Conservation (phyloP, 2,113 vertebrate species). For the Istiophorus platypterus region DNA sequence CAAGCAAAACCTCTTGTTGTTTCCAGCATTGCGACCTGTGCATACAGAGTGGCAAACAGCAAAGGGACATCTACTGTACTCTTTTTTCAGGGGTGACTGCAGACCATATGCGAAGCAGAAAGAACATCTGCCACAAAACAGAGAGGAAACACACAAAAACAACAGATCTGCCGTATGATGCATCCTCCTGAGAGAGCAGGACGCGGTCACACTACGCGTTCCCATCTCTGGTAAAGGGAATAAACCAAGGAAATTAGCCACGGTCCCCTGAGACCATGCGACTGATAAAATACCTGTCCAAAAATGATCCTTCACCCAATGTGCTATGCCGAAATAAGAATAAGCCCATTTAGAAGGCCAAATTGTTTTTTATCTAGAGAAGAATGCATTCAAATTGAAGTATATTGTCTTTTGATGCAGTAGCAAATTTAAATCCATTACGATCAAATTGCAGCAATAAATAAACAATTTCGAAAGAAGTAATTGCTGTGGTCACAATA, state of each 20-base stretch:
- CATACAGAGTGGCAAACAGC: neutral
- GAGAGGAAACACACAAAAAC: slow-evolving; percentile 15
- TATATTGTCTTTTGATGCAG: slow-evolving; percentile 28
- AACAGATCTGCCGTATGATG: slow-evolving; percentile 34
- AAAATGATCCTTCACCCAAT: slow-evolving; percentile 23
- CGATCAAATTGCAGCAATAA: neutral
- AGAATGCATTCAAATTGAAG: slow-evolving; percentile 51
- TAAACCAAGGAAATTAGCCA: slow-evolving; percentile 58
- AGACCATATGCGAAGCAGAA: slow-evolving; percentile 41
- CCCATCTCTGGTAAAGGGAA: slow-evolving; percentile 53
- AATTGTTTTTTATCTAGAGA: slow-evolving; percentile 46
- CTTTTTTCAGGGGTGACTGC: slow-evolving; percentile 40
- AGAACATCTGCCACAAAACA: slow-evolving; percentile 57
- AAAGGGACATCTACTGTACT: slow-evolving; percentile 24
- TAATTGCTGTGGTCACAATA: slow-evolving; percentile 16
- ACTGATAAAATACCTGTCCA: slow-evolving; percentile 40
- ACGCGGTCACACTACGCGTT: slow-evolving; percentile 23
- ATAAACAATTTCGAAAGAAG: slow-evolving; percentile 17
- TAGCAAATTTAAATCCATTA: slow-evolving; percentile 15
- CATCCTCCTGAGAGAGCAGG: slow-evolving; percentile 23
- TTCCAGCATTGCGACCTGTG: neutral
- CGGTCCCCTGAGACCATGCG: slow-evolving; percentile 22
- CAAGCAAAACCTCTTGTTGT: neutral
- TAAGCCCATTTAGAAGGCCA: slow-evolving; percentile 28
- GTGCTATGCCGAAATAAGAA: slow-evolving; percentile 16